Base-by-base conservation (phyloP, 2,113 vertebrate species). In the Hypomesus transpacificus region DNA sequence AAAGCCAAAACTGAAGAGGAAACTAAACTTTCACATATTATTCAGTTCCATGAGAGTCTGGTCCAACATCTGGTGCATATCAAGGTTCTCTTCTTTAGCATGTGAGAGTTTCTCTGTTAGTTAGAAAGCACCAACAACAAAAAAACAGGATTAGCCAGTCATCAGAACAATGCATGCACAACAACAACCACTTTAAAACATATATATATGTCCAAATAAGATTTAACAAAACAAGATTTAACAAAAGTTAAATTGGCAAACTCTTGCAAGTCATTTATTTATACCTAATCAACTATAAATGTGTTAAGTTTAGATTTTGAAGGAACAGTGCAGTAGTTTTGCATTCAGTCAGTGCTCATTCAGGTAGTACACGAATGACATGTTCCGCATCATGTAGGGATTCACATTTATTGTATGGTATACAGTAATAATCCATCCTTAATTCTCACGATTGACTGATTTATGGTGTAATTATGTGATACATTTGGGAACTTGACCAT, bases 11-110 rank as follows among this genome's bases (percentile, higher is more conserved):
- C 85, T 62, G 81, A 74, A 80, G 82, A 83, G 85, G 91, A 89
- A 90, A 84, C 87, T 54, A 88, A 85, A 81, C 78, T 88, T 96
- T 98, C 96, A 99, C 97, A 99, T 96, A 91, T 98, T 98, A 95
- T 99, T 98, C 92, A 99, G 93, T 93, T 99, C 98, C 94, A 96
- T 95, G 92, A 99, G 95, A 93, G 98, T 99, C 93, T 99, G 98
- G 94, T 99, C 97, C 95, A 99, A 90, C 96, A 98, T 98, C 94
- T 98, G 97, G 89, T 98, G 95, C 96, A 99, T 98, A 88, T 92
- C 95, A 89, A 98, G 92, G 92, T 98, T 98, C 87, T 99, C 98
- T 93, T 99, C 97, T 93, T 99, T 99, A 94, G 97, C 96, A 80
- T 97, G 95, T 75, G 97, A 93, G 91, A 99, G 94, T 96, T 99